Evolutionary conservation across 2,797 vertebrate species (phyloP).

Genomic region (Artibeus lituratus): DNA sequence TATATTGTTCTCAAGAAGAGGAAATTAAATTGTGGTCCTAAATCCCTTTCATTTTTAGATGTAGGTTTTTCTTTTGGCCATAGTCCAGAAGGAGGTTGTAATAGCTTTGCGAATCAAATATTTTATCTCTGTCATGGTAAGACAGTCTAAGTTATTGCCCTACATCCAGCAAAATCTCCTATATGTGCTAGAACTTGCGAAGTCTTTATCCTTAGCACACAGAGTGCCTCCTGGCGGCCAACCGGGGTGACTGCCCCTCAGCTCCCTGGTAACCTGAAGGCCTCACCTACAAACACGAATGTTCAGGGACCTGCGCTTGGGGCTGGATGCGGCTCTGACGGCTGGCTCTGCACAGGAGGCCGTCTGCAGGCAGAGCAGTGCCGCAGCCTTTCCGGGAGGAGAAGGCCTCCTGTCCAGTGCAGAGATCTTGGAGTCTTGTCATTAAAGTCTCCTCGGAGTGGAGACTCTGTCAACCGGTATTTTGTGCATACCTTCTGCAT

Average conservation of each 20-base stretch:
- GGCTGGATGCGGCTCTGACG: background rate
- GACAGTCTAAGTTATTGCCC: background rate
- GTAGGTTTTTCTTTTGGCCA: conserved; percentile 44
- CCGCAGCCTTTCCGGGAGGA: background rate
- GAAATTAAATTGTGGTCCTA: conserved; percentile 56
- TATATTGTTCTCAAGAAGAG: conserved; percentile 53
- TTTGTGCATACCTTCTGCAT: background rate
- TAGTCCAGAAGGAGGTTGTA: conserved; percentile 16
- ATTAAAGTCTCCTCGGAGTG: background rate
- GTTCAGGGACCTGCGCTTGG: background rate
- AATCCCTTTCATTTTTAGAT: conserved; percentile 57
- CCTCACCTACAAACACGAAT: background rate
- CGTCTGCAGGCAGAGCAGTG: background rate
- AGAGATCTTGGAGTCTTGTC: background rate
- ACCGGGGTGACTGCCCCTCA: background rate
- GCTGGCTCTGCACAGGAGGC: background rate
- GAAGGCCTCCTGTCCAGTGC: background rate
- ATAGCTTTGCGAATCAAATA: conserved; percentile 23
- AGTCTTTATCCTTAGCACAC: background rate
- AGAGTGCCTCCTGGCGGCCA: background rate
- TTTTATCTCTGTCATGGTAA: conserved; percentile 12
- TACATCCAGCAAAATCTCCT: background rate
- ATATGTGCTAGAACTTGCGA: background rate
- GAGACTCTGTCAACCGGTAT: background rate
- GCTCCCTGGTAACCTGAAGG: background rate